Evolutionary conservation across 2,888 invertebrate genomes (phyloP).

Genomic region (Portevinia maculata): DNA sequence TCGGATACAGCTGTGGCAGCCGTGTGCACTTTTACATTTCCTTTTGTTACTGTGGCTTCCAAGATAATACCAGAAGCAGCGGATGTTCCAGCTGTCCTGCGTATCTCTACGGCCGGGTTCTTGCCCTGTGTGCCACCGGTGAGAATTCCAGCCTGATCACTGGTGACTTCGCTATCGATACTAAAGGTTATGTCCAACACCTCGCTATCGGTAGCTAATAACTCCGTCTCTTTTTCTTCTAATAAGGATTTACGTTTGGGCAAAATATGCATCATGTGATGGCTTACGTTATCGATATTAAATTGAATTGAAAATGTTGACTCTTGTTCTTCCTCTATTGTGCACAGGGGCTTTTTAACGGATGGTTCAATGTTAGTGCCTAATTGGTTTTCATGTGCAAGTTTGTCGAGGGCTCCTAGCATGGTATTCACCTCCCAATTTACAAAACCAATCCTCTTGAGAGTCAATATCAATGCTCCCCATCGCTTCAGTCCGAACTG

Average conservation of each 20-base stretch:
- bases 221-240: no score
- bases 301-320: conserved; percentile 1
- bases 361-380: neutral
- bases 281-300: conserved; percentile 41
- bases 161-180: no score
- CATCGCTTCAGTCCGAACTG: conserved; percentile 6
- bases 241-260: neutral
- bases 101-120: no score
- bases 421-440: conserved; percentile 48
- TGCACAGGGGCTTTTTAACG: neutral
- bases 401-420: conserved; percentile 15
- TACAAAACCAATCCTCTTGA: conserved; percentile 4
- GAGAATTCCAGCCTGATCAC: no score
- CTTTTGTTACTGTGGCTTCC: no score
- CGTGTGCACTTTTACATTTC: no score
- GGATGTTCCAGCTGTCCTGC: no score
- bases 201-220: no score
- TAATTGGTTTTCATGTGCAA: neutral
- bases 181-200: no score
- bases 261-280: conserved; percentile 6
- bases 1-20: no score
- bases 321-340: neutral
- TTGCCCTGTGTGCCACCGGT: no score
- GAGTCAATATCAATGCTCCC: neutral
- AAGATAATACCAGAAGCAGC: no score